These are phyloP conservation scores for Mesocentrotus franciscanus DNA, from an alignment of 53 echinoderm and acorn worm genomes.

Conservation along the genomic window DNA sequence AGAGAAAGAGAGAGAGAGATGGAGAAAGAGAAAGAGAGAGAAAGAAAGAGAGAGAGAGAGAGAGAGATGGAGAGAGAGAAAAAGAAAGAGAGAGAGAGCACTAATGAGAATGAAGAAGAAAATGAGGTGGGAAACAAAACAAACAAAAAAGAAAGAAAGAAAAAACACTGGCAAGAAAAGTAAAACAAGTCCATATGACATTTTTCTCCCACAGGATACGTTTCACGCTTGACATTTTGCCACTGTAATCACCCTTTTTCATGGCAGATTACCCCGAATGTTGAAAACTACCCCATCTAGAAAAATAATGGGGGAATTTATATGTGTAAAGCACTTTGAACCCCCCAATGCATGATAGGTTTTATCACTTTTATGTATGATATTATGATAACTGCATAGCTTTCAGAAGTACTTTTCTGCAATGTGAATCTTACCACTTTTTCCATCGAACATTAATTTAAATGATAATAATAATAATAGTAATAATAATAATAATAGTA, in stretches of 20 bases:
- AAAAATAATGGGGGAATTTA: background rate
- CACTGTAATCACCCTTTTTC: background rate
- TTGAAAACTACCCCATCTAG: background rate
- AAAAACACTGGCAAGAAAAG: background rate
- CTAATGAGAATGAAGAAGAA: no score
- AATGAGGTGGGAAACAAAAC: no score
- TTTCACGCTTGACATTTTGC: constrained; percentile 3
- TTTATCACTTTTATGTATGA: no score
- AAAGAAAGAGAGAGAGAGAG: background rate
- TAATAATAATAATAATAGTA: no score
- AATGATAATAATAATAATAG: no score
- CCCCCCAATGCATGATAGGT: background rate
- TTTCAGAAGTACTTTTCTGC: no score
- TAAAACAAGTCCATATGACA: background rate
- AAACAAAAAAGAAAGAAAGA: background rate
- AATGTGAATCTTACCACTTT: no score
- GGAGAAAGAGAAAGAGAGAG: background rate
- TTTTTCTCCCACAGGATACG: background rate
- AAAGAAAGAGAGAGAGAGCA: no score
- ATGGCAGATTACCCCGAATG: background rate
- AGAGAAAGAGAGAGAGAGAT: background rate
- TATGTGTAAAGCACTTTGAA: background rate
- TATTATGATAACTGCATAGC: no score
- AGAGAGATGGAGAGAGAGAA: no score
- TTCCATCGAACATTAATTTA: no score